Conservation (phyloP, 2,888 invertebrate genomes). For the Melieria crassipennis region DNA sequence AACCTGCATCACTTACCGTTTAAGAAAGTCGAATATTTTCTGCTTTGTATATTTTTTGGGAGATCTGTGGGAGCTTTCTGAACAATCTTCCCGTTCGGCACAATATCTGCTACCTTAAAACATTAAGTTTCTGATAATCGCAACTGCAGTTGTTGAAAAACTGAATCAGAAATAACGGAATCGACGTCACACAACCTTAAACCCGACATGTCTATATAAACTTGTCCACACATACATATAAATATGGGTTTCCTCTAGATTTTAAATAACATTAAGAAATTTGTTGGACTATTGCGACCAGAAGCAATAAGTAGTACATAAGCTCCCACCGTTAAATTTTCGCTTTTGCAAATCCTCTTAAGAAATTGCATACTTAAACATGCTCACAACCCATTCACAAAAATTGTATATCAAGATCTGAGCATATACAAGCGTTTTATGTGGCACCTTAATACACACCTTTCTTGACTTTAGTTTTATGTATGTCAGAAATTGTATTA, state of each 20-base stretch:
- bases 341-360: too few relatives aligned
- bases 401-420: not conserved
- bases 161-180: not conserved
- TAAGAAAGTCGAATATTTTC: too few relatives aligned
- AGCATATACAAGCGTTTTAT: not conserved
- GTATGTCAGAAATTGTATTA: not conserved
- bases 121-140: too few relatives aligned
- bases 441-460: not conserved
- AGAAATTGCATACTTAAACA: too few relatives aligned
- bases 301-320: not conserved
- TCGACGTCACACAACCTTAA: constrained; percentile 33
- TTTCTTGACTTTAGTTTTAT: not conserved
- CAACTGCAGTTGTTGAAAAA: not conserved
- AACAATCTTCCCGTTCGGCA: too few relatives aligned
- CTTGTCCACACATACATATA: not conserved
- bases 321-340: too few relatives aligned
- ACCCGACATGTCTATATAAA: constrained; percentile 28
- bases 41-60: too few relatives aligned
- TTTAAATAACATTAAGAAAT: not conserved
- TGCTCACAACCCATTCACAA: not conserved
- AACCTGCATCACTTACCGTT: too few relatives aligned
- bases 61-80: too few relatives aligned
- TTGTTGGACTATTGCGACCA: not conserved
- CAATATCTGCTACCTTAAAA: too few relatives aligned
- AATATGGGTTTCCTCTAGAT: too few relatives aligned